Evolutionary conservation across 2,113 vertebrate species (phyloP).

Genomic region (Grantiella picta): DNA sequence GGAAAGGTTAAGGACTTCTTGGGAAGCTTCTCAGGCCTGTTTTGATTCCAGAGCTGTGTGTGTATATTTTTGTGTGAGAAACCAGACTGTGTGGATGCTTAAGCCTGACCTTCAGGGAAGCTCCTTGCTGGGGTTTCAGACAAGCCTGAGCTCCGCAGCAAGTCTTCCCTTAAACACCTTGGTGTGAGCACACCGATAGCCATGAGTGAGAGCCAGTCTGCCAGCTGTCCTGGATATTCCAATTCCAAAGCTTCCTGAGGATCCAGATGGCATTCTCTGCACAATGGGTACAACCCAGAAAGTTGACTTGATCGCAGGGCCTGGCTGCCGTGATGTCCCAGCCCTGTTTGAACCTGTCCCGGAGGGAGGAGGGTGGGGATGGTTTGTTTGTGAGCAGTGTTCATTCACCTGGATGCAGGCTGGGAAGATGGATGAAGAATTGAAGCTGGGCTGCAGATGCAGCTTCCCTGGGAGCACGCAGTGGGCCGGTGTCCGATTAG

Average conservation of each 20-base stretch:
- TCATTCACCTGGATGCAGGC: not conserved
- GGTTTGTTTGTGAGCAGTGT: not conserved
- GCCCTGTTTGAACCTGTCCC: slow-evolving; percentile 37
- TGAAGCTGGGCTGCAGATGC: not conserved
- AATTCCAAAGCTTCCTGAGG: not conserved
- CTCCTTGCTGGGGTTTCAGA: slow-evolving; percentile 11
- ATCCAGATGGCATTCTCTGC: not conserved
- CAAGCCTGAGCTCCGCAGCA: not conserved
- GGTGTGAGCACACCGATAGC: not conserved
- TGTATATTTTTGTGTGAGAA: not conserved
- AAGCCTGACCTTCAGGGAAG: slow-evolving; percentile 26
- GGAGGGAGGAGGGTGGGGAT: not conserved
- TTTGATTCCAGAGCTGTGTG: not conserved
- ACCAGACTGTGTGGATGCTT: not conserved
- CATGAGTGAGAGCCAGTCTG: not conserved
- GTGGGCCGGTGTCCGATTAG: not conserved
- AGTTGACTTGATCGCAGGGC: not conserved
- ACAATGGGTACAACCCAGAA: not conserved
- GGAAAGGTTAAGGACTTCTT: not conserved
- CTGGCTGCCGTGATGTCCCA: not conserved
- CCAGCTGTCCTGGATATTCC: not conserved
- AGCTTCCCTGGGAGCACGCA: not conserved
- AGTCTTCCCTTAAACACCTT: not conserved
- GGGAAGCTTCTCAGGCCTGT: not conserved
- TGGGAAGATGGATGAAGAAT: not conserved